Evolutionary conservation across 2,113 vertebrate genomes (phyloP).

Genomic region (Podocnemis expansa): DNA sequence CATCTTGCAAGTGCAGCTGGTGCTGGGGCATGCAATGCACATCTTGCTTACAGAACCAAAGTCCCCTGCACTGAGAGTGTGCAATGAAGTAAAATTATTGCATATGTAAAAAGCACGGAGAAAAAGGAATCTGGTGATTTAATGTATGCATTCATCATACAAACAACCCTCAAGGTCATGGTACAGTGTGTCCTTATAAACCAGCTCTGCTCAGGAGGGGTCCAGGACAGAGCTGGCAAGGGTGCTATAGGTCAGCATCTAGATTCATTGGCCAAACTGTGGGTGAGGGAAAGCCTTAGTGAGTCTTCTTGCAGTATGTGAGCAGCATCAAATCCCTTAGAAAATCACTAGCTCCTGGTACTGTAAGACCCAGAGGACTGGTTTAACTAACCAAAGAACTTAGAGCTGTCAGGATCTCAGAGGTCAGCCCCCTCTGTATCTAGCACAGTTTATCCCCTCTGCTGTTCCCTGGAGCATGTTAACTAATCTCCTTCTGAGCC

Average conservation of each 20-base stretch:
- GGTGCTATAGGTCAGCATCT: no score
- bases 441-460: background rate
- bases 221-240: background rate
- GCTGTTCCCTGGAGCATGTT: background rate
- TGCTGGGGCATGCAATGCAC: background rate
- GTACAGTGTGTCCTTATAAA: background rate
- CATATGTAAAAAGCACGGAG: background rate
- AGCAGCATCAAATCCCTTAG: background rate
- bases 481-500: background rate
- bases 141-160: background rate
- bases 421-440: background rate
- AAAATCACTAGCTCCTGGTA: background rate
- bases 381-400: accelerated
- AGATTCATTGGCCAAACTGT: accelerated
- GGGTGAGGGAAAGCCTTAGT: accelerated
- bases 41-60: background rate
- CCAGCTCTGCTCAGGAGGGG: background rate
- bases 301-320: background rate
- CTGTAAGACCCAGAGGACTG: accelerated
- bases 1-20: background rate
- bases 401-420: accelerated
- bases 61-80: background rate
- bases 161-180: background rate
- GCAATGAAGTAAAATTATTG: background rate
- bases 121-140: background rate